phyloP scores from a whole-genome alignment of 2,113 vertebrate genomes.

The Cyprinodon variegatus region DNA sequence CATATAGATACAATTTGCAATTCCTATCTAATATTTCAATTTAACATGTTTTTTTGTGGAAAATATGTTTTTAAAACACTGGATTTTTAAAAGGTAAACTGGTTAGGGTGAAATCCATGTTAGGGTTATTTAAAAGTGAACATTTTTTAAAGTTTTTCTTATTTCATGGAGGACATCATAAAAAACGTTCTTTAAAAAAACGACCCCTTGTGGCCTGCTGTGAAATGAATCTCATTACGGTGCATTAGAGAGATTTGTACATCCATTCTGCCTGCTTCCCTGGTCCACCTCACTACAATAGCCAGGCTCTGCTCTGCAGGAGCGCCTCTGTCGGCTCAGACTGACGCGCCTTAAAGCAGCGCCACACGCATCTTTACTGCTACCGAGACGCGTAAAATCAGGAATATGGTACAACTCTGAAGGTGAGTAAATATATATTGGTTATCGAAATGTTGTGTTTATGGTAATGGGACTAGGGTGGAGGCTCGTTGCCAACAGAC shows the following conservation, averaged over 20 bases:
- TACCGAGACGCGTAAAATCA: slow-evolving; percentile 1
- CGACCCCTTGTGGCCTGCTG: slow-evolving; percentile 54
- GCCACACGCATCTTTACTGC: too few relatives aligned
- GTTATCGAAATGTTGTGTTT: neutral
- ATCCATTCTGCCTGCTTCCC: slow-evolving; percentile 57
- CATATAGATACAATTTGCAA: too few relatives aligned
- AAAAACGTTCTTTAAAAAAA: neutral
- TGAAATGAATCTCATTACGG: neutral
- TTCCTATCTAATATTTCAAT: too few relatives aligned
- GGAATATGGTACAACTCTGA: slow-evolving; percentile 34
- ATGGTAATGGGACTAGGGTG: slow-evolving; percentile 1
- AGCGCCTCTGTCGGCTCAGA: slow-evolving; percentile 38
- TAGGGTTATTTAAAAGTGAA: too few relatives aligned
- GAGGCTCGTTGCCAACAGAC: neutral
- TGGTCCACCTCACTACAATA: slow-evolving; percentile 54
- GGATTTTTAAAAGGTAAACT: too few relatives aligned
- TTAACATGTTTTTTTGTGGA: too few relatives aligned
- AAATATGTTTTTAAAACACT: too few relatives aligned
- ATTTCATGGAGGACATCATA: neutral
- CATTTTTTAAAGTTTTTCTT: neutral
- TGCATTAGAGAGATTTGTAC: slow-evolving; percentile 26
- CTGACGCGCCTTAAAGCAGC: slow-evolving; percentile 47
- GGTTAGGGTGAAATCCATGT: too few relatives aligned
- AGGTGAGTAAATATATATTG: slow-evolving; percentile 46
- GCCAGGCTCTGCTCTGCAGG: slow-evolving; percentile 49